Conservation (phyloP, 2,888 invertebrate species). For the Lordiphosa fenestrarum region DNA sequence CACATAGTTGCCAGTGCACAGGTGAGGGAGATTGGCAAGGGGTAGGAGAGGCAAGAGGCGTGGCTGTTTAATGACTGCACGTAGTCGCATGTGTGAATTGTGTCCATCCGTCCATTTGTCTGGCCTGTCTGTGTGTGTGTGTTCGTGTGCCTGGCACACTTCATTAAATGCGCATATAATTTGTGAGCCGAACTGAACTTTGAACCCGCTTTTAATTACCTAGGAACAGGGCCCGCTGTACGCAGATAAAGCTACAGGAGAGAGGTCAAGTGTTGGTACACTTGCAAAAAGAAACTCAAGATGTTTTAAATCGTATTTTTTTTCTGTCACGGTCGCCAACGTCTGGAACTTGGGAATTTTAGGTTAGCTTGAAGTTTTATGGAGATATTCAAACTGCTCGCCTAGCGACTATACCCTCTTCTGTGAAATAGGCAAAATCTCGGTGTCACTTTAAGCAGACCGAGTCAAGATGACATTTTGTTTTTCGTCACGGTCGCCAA, state of each 20-base stretch:
- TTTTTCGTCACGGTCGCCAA: no score
- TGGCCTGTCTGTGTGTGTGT: constrained; percentile 9
- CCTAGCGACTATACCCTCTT: no score
- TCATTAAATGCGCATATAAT: constrained; percentile 64
- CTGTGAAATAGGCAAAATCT: no score
- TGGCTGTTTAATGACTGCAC: constrained; percentile 45
- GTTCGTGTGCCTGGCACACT: constrained; percentile 46
- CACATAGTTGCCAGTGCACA: not conserved
- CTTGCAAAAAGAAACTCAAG: not conserved
- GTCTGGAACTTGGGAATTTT: no score
- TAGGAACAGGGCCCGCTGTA: constrained; percentile 14
- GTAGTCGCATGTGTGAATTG: constrained; percentile 47
- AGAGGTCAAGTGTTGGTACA: no score
- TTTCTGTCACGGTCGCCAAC: no score
- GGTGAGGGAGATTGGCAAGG: not conserved
- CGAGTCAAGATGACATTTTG: no score
- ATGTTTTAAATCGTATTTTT: no score
- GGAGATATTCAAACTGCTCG: no score
- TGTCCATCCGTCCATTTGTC: constrained; percentile 3
- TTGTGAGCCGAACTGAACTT: constrained; percentile 43
- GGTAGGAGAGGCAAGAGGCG: not conserved
- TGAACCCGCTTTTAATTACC: constrained; percentile 55
- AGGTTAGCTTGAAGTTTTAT: no score
- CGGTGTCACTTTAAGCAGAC: no score
- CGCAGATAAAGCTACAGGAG: not conserved